Base-by-base conservation (phyloP, 2,113 vertebrate genomes). In the Psophia crepitans region DNA sequence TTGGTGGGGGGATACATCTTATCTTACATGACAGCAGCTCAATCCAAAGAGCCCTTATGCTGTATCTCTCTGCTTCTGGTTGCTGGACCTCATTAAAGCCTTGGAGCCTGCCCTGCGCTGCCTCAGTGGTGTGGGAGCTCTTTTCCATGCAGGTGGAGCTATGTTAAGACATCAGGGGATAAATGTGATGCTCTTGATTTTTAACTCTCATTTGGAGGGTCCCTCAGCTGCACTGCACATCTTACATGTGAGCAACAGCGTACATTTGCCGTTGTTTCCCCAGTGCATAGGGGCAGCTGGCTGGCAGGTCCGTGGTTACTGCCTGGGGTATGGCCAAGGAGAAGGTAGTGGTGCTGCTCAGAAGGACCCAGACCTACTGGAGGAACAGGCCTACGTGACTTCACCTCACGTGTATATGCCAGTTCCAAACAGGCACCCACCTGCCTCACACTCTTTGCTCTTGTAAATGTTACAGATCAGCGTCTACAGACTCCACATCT, bases 171-270 rank as follows among this genome's bases (percentile, higher is more conserved):
- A 43, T 17, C 21, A 10, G 5, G 15, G 26, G 4, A 3, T 48
- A 35, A 66, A 74, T 1, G 8, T 14, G 41, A 48, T 2, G 1
- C 0, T 69, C 27, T 58, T 33, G 20, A 54, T 51, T 64, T 56
- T 51, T 22, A 37, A 7, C 21, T 81, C 22, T 24, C 8, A 15
- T 33, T 23, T 78, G 75, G 41, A 28, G 12, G 35, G 57, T 68
- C 46, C 14, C 46, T 54, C 7, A 23, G 39, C 22, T 28, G 17
- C 8, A 0, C 46, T 43, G 12, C 2, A 0, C 33, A 35, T 5
- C 58, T 77, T 51, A 32, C 21, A 23, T 0, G 0, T 27, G 64
- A 87, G 23, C 53, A 73, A 39, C 63, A 46, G 8, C 0, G 1
- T 22, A 48, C 35, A 76, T 73, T 43, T 33, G 11, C 39, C 37